Evolutionary conservation across 2,113 vertebrate genomes (phyloP).

Genomic region (Etia nguti): DNA sequence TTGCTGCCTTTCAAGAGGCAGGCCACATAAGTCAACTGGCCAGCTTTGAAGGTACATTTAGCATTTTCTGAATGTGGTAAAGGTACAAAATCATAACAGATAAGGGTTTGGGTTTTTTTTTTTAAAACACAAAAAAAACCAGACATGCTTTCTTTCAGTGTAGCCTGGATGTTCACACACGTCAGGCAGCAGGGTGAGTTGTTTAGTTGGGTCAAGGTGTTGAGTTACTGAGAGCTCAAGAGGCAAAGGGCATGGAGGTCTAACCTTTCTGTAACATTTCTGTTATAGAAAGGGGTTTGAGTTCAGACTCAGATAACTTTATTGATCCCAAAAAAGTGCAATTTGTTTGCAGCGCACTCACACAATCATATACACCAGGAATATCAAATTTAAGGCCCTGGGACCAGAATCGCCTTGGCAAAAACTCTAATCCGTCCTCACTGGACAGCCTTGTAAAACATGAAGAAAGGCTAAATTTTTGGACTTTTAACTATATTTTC

Average conservation of each 20-base stretch:
- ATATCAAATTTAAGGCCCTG: background rate
- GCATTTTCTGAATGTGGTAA: background rate
- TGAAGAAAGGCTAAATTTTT: background rate
- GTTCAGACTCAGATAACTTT: background rate
- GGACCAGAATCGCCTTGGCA: background rate
- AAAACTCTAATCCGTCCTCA: background rate
- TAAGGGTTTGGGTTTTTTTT: background rate
- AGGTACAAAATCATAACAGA: background rate
- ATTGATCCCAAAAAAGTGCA: background rate
- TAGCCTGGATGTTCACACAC: background rate
- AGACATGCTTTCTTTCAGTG: background rate
- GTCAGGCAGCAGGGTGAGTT: background rate
- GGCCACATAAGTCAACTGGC: slow-evolving; percentile 15
- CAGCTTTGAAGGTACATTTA: background rate
- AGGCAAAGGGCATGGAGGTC: background rate
- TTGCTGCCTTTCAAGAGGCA: slow-evolving; percentile 16
- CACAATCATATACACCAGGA: background rate
- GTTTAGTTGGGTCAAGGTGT: background rate
- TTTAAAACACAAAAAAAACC: too few species aligned
- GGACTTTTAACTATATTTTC: background rate
- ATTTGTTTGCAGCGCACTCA: background rate
- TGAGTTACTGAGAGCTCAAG: background rate
- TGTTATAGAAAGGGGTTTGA: background rate
- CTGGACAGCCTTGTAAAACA: background rate
- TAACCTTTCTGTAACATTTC: background rate